Base-by-base conservation (phyloP, 2,888 invertebrate genomes). In the Mantis religiosa region DNA sequence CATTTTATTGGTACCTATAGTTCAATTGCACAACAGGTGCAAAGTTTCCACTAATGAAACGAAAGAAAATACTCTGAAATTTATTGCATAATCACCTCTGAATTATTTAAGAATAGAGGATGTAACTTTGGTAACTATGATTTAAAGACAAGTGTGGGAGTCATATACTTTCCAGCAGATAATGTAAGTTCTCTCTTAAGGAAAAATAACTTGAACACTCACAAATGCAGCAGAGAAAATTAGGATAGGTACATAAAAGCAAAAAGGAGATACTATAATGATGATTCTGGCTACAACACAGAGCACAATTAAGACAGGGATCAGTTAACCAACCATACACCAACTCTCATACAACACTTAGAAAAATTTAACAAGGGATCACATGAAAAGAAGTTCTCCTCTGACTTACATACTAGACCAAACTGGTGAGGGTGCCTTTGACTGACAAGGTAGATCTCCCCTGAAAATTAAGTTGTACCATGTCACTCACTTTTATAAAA, bases 391-490 rank as follows among this genome's bases (percentile, higher is more conserved):
- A 82, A 4, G 30, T 82, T 82, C 82, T 81, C 81, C 28, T 27
- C 82, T 28, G 83, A 93, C 93, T 94, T 93, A 93, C 93, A 93
- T 92, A 91, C 92, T 93, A 91, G 92, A 92, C 91, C 92, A 92
- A 90, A 92, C 91, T 89, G 92, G 92, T 90, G 92, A 92, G 90
- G 92, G 91, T 90, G 92, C 92, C 92, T 93, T 93, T 91, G 93
- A 92, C 91, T 93, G 93, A 92, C 93, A 92, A 91, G 93, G 93
- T 91, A 94, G 92, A 92, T 92, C 93, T 92, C 90, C 91, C 90
- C 90, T 91, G 90, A 85, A 90, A 90, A 90, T 83, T 86, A 88
- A 89, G 54, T 86, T 71, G 54, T 20, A 71, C 20, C 54, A 71
- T 71, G 54, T 71, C 54, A 71, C 54, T 71, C 54, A 71, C 54